phyloP scores from a whole-genome alignment of 2,888 invertebrate genomes.

The Microctonus brassicae region DNA sequence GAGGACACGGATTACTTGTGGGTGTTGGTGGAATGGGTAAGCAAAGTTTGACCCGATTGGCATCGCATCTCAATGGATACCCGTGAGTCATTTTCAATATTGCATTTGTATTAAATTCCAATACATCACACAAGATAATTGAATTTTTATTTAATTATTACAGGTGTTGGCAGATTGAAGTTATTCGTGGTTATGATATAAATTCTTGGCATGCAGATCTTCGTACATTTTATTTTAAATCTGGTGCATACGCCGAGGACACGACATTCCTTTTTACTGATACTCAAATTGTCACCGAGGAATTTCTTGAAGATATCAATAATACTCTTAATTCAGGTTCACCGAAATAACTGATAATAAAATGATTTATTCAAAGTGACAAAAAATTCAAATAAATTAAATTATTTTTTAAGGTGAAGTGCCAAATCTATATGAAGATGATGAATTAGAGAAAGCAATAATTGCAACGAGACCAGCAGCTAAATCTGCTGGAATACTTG shows the following conservation, averaged over 20 bases:
- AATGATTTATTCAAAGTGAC: not conserved
- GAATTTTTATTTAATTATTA: constrained; percentile 15
- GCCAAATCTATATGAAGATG: constrained; percentile 90
- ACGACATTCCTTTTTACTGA: constrained; percentile 91
- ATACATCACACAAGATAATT: not conserved
- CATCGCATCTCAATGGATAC: constrained; percentile 88
- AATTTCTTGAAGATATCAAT: constrained; percentile 92
- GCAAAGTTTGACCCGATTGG: constrained; percentile 87
- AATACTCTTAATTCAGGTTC: constrained; percentile 90
- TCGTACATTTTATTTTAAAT: constrained; percentile 82
- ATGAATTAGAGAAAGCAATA: constrained; percentile 87
- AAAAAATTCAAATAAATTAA: not conserved
- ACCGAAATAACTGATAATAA: constrained; percentile 30
- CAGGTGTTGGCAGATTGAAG: constrained; percentile 89
- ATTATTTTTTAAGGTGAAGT: constrained; percentile 74
- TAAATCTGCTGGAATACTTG: constrained; percentile 78
- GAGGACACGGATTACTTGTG: constrained; percentile 90
- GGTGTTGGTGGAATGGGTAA: constrained; percentile 93
- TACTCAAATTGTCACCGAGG: constrained; percentile 90
- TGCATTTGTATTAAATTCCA: not conserved
- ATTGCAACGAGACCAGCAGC: constrained; percentile 81
- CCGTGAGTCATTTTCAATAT: constrained; percentile 69
- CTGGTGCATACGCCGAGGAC: constrained; percentile 81
- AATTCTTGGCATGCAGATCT: constrained; percentile 88
- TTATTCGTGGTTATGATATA: constrained; percentile 87